Evolutionary conservation across 2,888 invertebrate species (phyloP).

Genomic region (Heliconius ethilla): DNA sequence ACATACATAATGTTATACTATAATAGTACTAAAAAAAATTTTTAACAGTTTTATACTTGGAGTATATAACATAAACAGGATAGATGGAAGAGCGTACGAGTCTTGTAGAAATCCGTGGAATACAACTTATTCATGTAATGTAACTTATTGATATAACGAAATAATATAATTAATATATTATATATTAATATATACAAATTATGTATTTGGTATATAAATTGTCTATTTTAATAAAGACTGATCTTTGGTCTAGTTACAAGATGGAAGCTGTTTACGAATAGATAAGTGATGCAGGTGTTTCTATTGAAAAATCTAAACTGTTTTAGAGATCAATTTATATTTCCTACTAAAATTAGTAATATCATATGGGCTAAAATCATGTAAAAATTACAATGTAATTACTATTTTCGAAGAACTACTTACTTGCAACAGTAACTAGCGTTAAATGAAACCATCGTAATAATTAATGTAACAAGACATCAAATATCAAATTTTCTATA

Average conservation of each 20-base stretch:
- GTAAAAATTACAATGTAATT: slow-evolving; percentile 32
- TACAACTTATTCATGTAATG: not conserved
- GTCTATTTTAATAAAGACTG: slow-evolving; percentile 13
- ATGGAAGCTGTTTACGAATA: not conserved
- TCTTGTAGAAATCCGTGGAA: not conserved
- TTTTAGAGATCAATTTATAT: slow-evolving; percentile 8
- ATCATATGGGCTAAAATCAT: slow-evolving; percentile 14
- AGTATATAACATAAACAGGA: slow-evolving; percentile 9
- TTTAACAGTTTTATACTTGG: not conserved
- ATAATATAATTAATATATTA: not conserved
- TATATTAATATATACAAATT: not conserved
- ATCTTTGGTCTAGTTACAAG: slow-evolving; percentile 22
- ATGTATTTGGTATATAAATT: slow-evolving; percentile 12
- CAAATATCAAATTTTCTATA: slow-evolving; percentile 21
- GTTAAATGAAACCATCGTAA: slow-evolving; percentile 19
- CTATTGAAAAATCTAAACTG: slow-evolving; percentile 8
- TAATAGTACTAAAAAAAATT: slow-evolving; percentile 1
- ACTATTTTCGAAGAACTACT: slow-evolving; percentile 29
- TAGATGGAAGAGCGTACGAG: slow-evolving; percentile 3
- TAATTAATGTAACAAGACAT: slow-evolving; percentile 31
- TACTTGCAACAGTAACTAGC: slow-evolving; percentile 28
- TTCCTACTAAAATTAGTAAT: slow-evolving; percentile 24
- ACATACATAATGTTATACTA: not conserved
- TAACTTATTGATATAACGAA: not conserved
- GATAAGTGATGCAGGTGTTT: not conserved